A percentile compares a stretch with the other conserved stretches of the same genome.
Evolutionary conservation across 2,888 invertebrate species (phyloP).

Genomic region (Cosmorhoe ocellata): DNA sequence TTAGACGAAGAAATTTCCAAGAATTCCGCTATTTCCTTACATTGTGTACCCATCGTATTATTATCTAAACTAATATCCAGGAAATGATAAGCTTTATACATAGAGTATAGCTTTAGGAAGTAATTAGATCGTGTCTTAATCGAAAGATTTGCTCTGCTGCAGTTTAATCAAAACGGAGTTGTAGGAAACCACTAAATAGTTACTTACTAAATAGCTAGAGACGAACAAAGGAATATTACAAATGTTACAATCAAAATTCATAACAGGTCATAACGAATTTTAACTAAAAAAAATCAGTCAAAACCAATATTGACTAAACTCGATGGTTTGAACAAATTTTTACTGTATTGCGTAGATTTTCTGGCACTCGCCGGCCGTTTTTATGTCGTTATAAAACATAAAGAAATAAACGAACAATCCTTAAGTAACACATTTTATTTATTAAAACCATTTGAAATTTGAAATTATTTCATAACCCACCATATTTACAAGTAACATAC

Average conservation of each 20-base stretch:
- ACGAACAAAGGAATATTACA: too few relatives aligned
- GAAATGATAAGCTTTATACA: constrained; percentile 44
- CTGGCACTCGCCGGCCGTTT: too few relatives aligned
- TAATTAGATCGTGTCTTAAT: constrained; percentile 34
- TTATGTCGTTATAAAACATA: too few relatives aligned
- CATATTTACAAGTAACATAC: constrained; percentile 24
- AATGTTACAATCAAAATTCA: too few relatives aligned
- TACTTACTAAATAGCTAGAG: too few relatives aligned
- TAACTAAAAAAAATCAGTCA: too few relatives aligned
- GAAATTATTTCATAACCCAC: constrained; percentile 4
- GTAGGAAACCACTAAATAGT: not conserved
- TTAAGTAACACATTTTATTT: too few relatives aligned
- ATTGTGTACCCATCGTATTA: constrained; percentile 21
- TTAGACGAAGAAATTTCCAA: not conserved
- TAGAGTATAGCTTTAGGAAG: constrained; percentile 14
- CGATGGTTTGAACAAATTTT: too few relatives aligned
- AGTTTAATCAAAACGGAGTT: constrained; percentile 5
- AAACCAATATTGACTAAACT: too few relatives aligned
- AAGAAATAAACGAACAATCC: too few relatives aligned
- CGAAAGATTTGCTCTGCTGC: constrained; percentile 10
- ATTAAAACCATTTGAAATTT: not conserved
- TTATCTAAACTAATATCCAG: constrained; percentile 40
- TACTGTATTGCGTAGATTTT: too few relatives aligned
- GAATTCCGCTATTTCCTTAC: not conserved
- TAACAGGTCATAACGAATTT: too few relatives aligned